Conservation (phyloP, 1,140 invertebrate species). For the Drosophila rhopaloa region DNA sequence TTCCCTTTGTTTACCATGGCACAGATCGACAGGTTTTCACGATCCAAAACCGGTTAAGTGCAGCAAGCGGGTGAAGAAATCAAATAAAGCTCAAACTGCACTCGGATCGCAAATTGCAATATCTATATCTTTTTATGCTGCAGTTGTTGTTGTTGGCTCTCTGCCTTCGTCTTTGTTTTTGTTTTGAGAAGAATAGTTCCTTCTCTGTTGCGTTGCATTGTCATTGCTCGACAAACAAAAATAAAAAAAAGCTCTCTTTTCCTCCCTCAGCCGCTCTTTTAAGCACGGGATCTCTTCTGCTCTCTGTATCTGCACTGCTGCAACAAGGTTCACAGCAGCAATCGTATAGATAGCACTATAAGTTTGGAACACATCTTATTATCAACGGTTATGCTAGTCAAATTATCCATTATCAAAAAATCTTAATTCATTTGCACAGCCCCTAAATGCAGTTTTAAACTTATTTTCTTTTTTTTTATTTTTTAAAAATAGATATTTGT, state of each 20-base stretch:
- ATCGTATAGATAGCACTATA: background rate
- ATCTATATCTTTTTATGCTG: constrained; percentile 36
- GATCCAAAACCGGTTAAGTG: constrained; percentile 39
- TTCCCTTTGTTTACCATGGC: constrained; percentile 38
- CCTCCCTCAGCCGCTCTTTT: constrained; percentile 9
- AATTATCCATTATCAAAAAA: no score
- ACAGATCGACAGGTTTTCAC: constrained; percentile 41
- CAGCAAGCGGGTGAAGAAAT: constrained; percentile 29
- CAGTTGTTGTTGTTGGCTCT: constrained; percentile 21
- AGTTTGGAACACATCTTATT: background rate
- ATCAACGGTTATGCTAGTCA: no score
- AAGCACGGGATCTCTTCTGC: constrained; percentile 9
- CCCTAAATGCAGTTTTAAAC: no score
- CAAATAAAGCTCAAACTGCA: constrained; percentile 37
- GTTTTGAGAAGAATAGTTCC: constrained; percentile 8
- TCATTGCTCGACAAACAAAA: constrained; percentile 30
- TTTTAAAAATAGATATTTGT: no score
- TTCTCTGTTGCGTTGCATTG: constrained; percentile 14
- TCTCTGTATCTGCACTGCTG: constrained; percentile 25
- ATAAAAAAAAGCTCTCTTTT: constrained; percentile 11
- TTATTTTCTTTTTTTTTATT: no score
- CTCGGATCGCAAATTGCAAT: constrained; percentile 29
- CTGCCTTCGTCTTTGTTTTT: constrained; percentile 25
- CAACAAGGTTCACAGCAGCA: constrained; percentile 33
- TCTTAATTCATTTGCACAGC: no score